Evolutionary conservation across 2,113 vertebrate genomes (phyloP).

Genomic region (Tachuris rubrigastra): DNA sequence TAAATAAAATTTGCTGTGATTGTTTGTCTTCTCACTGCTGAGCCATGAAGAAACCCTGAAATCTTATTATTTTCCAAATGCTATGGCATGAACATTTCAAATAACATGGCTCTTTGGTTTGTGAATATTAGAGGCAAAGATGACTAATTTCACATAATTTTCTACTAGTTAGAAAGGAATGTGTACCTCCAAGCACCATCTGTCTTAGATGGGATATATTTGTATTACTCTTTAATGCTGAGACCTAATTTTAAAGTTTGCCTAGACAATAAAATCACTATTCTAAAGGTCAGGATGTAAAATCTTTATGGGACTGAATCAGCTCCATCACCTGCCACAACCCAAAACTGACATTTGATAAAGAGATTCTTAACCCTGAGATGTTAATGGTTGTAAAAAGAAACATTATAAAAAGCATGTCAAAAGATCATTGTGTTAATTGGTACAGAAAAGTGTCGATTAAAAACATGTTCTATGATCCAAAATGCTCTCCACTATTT

Average conservation of each 20-base stretch:
- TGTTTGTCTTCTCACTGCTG: background rate
- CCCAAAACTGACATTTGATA: background rate
- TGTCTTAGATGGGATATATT: background rate
- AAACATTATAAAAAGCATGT: background rate
- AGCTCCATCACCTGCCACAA: background rate
- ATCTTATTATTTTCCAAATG: background rate
- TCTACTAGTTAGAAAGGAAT: background rate
- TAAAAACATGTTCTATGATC: background rate
- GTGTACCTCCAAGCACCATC: background rate
- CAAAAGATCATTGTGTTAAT: background rate
- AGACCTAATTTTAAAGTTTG: background rate
- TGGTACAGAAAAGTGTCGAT: background rate
- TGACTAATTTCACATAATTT: background rate
- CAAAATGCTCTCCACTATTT: background rate
- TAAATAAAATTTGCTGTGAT: background rate
- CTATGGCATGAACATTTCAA: accelerated
- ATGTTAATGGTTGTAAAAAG: background rate
- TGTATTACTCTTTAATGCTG: background rate
- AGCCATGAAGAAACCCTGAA: background rate
- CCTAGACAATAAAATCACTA: background rate
- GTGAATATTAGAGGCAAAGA: background rate
- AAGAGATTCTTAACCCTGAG: background rate
- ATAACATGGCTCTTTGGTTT: background rate
- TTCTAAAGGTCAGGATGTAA: background rate
- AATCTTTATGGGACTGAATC: background rate